phyloP scores from a whole-genome alignment of 2,113 vertebrate species.

The Campylomormyrus tamandua region DNA sequence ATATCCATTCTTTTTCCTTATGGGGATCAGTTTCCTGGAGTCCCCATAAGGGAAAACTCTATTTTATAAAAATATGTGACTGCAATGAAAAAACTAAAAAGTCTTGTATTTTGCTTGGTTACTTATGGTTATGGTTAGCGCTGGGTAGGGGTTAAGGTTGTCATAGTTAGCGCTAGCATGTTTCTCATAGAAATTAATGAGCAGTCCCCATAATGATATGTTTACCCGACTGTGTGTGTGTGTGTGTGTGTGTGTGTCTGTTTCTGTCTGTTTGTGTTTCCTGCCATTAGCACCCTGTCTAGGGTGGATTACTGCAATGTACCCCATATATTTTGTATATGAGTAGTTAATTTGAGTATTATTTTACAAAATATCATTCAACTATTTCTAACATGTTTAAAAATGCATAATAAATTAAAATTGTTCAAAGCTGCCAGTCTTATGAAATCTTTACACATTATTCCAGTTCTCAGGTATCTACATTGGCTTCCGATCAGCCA shows the following conservation, averaged over 20 bases:
- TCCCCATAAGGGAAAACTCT: no score
- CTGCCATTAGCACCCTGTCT: neutral
- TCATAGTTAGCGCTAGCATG: no score
- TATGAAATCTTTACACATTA: neutral
- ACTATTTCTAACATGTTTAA: neutral
- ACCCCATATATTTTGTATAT: neutral
- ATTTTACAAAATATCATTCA: neutral
- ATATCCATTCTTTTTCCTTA: no score
- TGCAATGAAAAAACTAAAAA: no score
- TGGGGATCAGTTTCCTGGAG: no score
- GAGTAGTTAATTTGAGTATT: neutral
- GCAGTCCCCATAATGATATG: no score
- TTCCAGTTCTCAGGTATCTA: neutral
- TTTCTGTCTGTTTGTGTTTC: neutral
- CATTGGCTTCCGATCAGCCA: neutral
- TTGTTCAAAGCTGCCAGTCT: neutral
- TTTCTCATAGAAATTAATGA: no score
- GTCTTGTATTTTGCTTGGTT: no score
- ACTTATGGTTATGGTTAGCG: no score
- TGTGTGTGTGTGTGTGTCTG: neutral
- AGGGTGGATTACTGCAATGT: neutral
- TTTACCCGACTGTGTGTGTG: neutral
- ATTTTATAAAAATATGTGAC: no score
- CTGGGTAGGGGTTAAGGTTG: no score
- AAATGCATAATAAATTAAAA: neutral